phyloP scores from a whole-genome alignment of 2,797 vertebrate species.

The Luscinia luscinia region DNA sequence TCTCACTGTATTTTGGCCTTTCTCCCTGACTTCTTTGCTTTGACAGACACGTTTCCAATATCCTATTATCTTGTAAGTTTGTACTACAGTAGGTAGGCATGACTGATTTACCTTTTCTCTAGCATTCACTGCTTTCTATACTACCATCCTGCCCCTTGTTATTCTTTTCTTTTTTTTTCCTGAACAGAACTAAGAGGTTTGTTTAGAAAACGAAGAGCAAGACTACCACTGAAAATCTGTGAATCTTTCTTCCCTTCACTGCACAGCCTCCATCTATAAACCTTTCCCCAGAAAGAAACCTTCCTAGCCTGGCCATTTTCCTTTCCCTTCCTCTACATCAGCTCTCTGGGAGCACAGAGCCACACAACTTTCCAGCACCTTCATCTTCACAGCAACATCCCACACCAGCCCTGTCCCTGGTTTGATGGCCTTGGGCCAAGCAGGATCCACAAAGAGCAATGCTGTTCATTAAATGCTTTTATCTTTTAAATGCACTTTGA shows the following conservation, averaged over 20 bases:
- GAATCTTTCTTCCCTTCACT: neutral
- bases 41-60: slow-evolving; percentile 44
- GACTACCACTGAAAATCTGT: neutral
- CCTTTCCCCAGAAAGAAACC: neutral
- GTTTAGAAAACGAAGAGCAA: neutral
- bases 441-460: neutral
- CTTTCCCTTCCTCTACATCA: neutral
- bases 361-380: neutral
- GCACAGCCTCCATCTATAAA: neutral
- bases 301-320: neutral
- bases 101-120: slow-evolving; percentile 30
- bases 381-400: neutral
- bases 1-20: neutral
- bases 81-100: slow-evolving; percentile 25
- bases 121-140: slow-evolving; percentile 12
- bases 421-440: neutral
- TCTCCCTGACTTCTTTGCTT: slow-evolving; percentile 24
- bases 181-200: neutral
- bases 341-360: neutral
- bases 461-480: neutral
- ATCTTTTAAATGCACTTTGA: neutral
- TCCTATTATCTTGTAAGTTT: slow-evolving; percentile 29
- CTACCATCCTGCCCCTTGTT: neutral
- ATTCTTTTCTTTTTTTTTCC: slow-evolving; percentile 26
- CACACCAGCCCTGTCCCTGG: neutral